Evolutionary conservation across 2,888 invertebrate species (phyloP), one percentile per base, ranked within the genome.

Genomic region (Drosophila kuntzei): DNA sequence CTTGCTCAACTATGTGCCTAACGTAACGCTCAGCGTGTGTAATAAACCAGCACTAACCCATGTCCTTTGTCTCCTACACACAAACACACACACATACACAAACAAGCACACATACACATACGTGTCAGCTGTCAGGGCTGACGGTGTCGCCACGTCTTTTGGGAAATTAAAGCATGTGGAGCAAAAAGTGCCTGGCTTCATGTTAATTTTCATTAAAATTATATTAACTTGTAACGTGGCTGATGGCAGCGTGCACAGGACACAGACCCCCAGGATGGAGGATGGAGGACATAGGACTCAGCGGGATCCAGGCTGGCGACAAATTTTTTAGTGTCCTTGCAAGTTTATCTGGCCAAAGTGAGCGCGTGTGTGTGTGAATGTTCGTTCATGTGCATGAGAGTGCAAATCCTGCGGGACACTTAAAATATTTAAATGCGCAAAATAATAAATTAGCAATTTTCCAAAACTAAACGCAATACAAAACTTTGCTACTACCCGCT

Each of bases 351-450:
- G 61, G 29, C 29, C 29, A 67, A 67, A 53, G 55, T 37, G 59
- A 39, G 60, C 14, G 51, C n/a, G 14, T 57, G 22, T 55, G 7
- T 44, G 25, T 58, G 39, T 71, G 25, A 50, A 18, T 25, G 57
- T 16, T 58, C 14, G 29, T 29, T 43, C 54, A 47, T 71, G 43
- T 66, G 63, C 59, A 65, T 65, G 71, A 44, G 71, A 65, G 80
- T 67, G 59, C 68, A 67, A 66, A 66, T 89, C 89, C 89, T 80
- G 75, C 61, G 86, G 82, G 86, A 85, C 89, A 82, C 71, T 89
- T 87, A 79, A 89, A 89, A 89, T 87, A 87, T 87, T 89, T 89
- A 87, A 89, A 88, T 89, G 89, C 89, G 87, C 87, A 86, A 87
- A 87, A 87, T 87, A 87, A 89, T 89, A 89, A 88, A 87, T 87